Base-by-base conservation (phyloP, 2,797 vertebrate genomes). In the Yasuhikotakia modesta region DNA sequence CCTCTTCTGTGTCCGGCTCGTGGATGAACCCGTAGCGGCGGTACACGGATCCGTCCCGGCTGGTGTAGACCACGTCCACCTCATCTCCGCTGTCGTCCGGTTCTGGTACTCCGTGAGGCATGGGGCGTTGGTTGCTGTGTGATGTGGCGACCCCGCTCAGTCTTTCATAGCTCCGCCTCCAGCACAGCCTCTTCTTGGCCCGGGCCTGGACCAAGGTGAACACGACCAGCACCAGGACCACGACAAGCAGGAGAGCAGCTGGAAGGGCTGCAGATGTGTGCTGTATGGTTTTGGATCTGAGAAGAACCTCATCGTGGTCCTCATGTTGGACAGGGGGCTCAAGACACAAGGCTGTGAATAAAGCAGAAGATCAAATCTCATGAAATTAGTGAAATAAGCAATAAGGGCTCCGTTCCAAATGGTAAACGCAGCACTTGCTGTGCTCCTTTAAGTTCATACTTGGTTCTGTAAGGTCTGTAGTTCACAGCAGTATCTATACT, bases 31-130 rank as follows among this genome's bases (percentile, higher is more conserved):
- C 91, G 85, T 90, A 87, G 52, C 93, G 90, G 1, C 91, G 88
- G 57, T 91, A 89, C 2, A 92, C 85, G 0, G 82, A 93, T 14
- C 93, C 94, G 1, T 91, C 92, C 63, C 81, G 86, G 46, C 92
- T 93, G 69, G 92, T 92, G 89, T 94, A 95, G 65, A 94, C 92
- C 75, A 95, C 91, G 5, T 95, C 94, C 43, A 89, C 92, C 85
- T 95, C 94, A 16, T 94, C 93, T 6, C 92, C 92, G 0, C 89
- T 92, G 79, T 91, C 90, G 14, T 84, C 80, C 0, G 90, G 92
- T 73, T 87, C 89, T 0, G 91, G 73, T 24, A 92, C 93, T 0
- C 93, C 92, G 0, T 93, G 92, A 16, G 90, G 90, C 91, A 92
- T 92, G 76, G 78, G 87, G 0, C 73, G 76, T 8, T 74, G 55